Percentiles rank a stretch among this genome's conserved stretches.
Conservation (phyloP, 1,140 invertebrate genomes). For the Lamellibrachia luymesi region DNA sequence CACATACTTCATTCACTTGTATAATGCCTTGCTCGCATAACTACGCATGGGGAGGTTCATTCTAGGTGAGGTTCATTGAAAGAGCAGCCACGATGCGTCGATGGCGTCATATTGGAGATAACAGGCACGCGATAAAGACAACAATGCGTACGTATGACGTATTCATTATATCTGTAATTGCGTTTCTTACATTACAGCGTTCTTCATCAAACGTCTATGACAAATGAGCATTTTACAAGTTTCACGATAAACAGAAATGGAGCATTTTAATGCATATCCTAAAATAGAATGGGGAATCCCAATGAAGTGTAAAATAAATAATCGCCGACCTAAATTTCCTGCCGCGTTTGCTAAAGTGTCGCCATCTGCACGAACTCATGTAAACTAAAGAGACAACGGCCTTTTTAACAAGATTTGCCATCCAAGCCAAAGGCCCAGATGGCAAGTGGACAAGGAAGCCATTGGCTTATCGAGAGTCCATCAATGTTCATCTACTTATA, state of each 20-base stretch:
- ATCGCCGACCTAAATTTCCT: neutral
- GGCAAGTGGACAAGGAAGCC: too few relatives aligned
- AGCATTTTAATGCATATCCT: neutral
- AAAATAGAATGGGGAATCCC: slow-evolving; percentile 1
- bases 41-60: neutral
- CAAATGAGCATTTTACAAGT: neutral
- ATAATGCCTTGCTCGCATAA: neutral
- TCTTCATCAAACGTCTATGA: neutral
- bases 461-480: too few relatives aligned
- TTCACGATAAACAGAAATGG: neutral
- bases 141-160: neutral
- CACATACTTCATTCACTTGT: neutral
- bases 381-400: neutral
- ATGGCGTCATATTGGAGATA: neutral
- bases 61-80: neutral
- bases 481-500: too few relatives aligned
- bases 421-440: too few relatives aligned
- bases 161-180: too few relatives aligned
- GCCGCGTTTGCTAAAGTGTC: neutral
- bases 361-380: neutral
- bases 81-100: neutral
- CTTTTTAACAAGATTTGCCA: too few relatives aligned
- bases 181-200: neutral
- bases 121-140: neutral
- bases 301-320: neutral